Percentiles rank a stretch among this genome's conserved stretches.
These are phyloP conservation scores for Hyalella azteca DNA, from an alignment of 2,888 invertebrate species.

Conservation along the genomic window DNA sequence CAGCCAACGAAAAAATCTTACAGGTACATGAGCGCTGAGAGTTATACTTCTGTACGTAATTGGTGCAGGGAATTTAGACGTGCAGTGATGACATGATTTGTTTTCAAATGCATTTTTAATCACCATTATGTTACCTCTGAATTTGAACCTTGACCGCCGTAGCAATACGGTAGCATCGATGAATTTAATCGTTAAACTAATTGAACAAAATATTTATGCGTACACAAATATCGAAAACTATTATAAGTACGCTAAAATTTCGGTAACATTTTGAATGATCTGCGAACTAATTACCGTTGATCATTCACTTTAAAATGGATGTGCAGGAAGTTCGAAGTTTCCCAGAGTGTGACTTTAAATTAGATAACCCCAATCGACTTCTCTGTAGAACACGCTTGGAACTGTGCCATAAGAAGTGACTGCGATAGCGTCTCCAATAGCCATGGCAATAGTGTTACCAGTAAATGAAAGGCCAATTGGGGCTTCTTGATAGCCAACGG, in stretches of 20 bases:
- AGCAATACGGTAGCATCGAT: too few species aligned
- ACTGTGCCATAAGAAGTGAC: not conserved
- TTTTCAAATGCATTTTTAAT: too few species aligned
- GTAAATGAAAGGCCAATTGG: not conserved
- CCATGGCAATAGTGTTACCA: not conserved
- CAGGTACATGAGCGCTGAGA: too few species aligned
- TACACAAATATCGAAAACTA: too few species aligned
- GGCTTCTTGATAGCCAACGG: not conserved
- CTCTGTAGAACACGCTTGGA: not conserved
- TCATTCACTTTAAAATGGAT: not conserved
- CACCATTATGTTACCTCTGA: too few species aligned
- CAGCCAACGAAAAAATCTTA: too few species aligned
- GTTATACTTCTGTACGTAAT: too few species aligned
- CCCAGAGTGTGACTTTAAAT: not conserved
- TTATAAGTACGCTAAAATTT: not conserved
- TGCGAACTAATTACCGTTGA: not conserved
- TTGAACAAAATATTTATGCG: too few species aligned
- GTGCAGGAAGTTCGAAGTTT: not conserved
- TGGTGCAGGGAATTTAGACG: too few species aligned
- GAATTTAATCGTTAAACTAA: too few species aligned
- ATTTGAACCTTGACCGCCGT: too few species aligned
- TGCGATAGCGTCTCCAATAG: not conserved
- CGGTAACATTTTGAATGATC: not conserved
- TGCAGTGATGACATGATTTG: too few species aligned
- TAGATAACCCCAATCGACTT: conserved; percentile 14